phyloP scores from a whole-genome alignment of 1,140 invertebrate genomes.

The Copidosoma floridanum region DNA sequence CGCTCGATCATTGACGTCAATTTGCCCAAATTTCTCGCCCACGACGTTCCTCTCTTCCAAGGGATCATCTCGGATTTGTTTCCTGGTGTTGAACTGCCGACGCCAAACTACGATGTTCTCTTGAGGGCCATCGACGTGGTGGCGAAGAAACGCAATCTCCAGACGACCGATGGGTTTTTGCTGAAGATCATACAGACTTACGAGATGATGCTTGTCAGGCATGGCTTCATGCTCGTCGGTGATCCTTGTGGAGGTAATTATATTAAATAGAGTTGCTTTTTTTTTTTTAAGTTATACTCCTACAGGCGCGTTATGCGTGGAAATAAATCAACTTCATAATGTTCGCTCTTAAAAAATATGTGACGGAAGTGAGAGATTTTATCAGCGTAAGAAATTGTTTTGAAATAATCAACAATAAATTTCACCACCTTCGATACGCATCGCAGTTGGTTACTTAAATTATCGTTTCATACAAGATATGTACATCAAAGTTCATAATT shows the following conservation, averaged over 20 bases:
- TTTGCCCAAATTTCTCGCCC: slow-evolving; percentile 86
- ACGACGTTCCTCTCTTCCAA: slow-evolving; percentile 86
- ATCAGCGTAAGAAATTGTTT: too few relatives aligned
- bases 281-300: too few relatives aligned
- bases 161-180: slow-evolving; percentile 69
- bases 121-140: slow-evolving; percentile 58
- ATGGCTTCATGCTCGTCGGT: slow-evolving; percentile 85
- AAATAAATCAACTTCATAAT: too few relatives aligned
- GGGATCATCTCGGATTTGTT: slow-evolving; percentile 92
- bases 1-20: slow-evolving; percentile 90
- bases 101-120: slow-evolving; percentile 71
- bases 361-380: too few relatives aligned
- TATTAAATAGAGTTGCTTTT: too few relatives aligned
- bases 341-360: too few relatives aligned
- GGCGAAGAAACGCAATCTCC: slow-evolving; percentile 67
- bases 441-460: too few relatives aligned
- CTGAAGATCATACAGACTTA: slow-evolving; percentile 75
- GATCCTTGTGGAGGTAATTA: slow-evolving; percentile 55
- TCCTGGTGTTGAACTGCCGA: slow-evolving; percentile 72
- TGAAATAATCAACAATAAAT: too few relatives aligned
- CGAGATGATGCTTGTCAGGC: slow-evolving; percentile 83
- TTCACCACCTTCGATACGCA: too few relatives aligned
- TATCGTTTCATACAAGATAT: too few relatives aligned
- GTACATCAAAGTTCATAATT: too few relatives aligned
- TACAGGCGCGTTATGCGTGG: too few relatives aligned